Conservation (phyloP, 2,888 invertebrate genomes). For the Onthophagus sagittarius region DNA sequence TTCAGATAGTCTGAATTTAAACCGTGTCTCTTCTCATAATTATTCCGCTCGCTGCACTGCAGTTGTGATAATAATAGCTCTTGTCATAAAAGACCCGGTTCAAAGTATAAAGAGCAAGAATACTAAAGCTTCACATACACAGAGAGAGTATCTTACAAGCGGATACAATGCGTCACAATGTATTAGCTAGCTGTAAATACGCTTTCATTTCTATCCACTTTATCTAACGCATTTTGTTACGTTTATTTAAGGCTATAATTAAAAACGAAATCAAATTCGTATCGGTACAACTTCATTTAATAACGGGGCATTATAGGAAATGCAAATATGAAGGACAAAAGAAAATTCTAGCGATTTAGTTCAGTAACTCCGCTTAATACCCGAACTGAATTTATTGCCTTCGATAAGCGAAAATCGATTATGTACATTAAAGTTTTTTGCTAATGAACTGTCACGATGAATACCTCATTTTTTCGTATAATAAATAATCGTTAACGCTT, state of each 20-base stretch:
- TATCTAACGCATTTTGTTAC: no score
- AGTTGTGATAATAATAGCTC: not conserved
- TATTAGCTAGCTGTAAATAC: not conserved
- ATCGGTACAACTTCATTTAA: not conserved
- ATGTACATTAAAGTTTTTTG: conserved; percentile 8
- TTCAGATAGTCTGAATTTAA: not conserved
- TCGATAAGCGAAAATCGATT: conserved; percentile 7
- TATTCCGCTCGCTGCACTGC: not conserved
- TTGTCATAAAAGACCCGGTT: not conserved
- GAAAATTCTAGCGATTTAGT: conserved; percentile 5
- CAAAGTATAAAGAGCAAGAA: not conserved
- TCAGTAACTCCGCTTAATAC: not conserved
- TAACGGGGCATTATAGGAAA: not conserved
- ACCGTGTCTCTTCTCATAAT: not conserved
- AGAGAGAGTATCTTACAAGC: not conserved
- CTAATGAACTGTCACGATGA: not conserved
- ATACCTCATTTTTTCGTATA: not conserved
- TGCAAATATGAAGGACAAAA: not conserved
- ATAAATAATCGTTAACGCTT: not conserved
- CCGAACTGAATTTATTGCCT: conserved; percentile 4
- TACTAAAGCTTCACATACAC: not conserved
- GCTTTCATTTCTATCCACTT: not conserved
- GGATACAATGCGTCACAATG: not conserved
- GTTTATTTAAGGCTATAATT: no score
- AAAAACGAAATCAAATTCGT: no score